Base-by-base conservation (phyloP, 2,888 invertebrate genomes). In the Lasioglossum oenotherae region DNA sequence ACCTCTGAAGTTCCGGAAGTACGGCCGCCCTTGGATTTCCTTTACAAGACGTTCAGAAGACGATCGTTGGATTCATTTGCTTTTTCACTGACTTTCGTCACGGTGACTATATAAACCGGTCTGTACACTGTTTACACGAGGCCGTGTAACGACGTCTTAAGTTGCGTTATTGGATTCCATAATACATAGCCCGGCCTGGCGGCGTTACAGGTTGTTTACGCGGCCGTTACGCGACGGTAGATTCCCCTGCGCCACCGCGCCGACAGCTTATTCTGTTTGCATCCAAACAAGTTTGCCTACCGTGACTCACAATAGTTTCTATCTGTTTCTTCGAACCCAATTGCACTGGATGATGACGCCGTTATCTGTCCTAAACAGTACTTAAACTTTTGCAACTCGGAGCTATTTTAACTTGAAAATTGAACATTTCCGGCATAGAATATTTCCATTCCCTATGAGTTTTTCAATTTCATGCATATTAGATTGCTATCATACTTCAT, bases 141-240 rank as follows among this genome's bases (percentile, higher is more conserved):
- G 35, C 31, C 44, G 77, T 49, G 46, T 74, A 80, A 75, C 82
- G 64, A 76, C 67, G 69, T 80, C 87, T 87, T 87, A 87, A 87
- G 80, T 87, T 80, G 86, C 78, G 78, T 86, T 83, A 86, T 87
- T 83, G 80, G 82, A 87, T 86, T 86, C 60, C 75, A 73, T 85
- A 80, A 83, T 82, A 44, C 44, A 14, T 44, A 73, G 78, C 44
- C 38, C 71, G 67, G 53, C 57, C 60, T 31, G 23, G 53, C 74
- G 38, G 49, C 78, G 73, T 86, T 83, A 82, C 82, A 75, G 75
- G 46, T 78, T 80, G 86, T 86, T 80, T 86, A 71, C 72, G 73
- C 73, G 35, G 78, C 53, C 31, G 86, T 83, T 87, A 86, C 87
- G 87, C 78, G 87, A 87, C 79, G 73, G 76, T 41, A 60, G 27